These are phyloP conservation scores for Typhlichthys subterraneus DNA, from an alignment of 2,797 vertebrate genomes.

Conservation along the genomic window DNA sequence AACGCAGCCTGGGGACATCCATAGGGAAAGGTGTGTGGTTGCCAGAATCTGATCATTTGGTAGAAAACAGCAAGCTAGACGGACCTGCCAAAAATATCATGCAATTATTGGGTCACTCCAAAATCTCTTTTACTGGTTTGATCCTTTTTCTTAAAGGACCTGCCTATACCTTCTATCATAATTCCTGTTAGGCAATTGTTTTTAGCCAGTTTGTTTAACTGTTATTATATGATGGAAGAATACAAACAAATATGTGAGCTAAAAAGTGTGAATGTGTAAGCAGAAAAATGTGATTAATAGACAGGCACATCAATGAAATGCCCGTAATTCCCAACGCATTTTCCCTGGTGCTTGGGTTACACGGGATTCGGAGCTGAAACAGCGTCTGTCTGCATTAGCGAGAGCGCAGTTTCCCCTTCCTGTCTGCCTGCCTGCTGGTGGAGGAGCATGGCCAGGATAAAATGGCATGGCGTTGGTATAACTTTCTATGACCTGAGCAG, in stretches of 20 bases:
- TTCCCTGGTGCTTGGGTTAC: constrained; percentile 59
- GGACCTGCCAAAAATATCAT: constrained; percentile 53
- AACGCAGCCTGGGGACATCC: constrained; percentile 38
- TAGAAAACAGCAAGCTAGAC: constrained; percentile 47
- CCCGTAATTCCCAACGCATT: constrained; percentile 57
- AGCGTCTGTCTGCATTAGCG: constrained; percentile 54
- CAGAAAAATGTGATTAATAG: constrained; percentile 55
- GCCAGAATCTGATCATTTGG: constrained; percentile 53
- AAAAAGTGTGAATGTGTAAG: constrained; percentile 21
- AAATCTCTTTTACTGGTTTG: constrained; percentile 47
- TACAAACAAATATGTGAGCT: not conserved
- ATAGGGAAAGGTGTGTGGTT: constrained; percentile 31
- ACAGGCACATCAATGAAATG: constrained; percentile 52
- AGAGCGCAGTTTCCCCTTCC: constrained; percentile 63
- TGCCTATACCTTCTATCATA: constrained; percentile 42
- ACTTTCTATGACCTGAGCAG: constrained; percentile 4
- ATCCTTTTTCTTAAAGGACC: constrained; percentile 50
- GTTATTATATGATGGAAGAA: constrained; percentile 14
- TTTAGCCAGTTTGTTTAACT: constrained; percentile 13
- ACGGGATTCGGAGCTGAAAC: constrained; percentile 43
- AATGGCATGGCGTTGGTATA: constrained; percentile 52
- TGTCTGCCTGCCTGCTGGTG: constrained; percentile 68
- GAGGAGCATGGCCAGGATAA: constrained; percentile 53
- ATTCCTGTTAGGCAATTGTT: constrained; percentile 24
- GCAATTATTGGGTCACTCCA: constrained; percentile 39